phyloP scores from a whole-genome alignment of 2,888 invertebrate species.

The Latheticus oryzae region DNA sequence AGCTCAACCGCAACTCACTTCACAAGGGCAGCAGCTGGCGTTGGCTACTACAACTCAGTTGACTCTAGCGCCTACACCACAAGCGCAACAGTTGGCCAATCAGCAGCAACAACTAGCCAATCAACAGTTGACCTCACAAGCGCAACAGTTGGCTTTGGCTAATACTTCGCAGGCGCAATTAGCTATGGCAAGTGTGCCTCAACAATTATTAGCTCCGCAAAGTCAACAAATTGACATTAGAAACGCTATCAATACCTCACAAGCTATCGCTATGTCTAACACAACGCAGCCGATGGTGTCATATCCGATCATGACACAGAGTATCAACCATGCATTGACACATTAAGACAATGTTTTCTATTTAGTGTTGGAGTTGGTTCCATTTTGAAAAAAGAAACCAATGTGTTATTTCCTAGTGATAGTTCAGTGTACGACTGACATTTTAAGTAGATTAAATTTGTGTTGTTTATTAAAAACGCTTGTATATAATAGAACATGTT shows the following conservation, averaged over 20 bases:
- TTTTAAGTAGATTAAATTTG: slow-evolving; percentile 13
- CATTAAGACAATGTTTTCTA: slow-evolving; percentile 44
- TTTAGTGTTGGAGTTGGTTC: slow-evolving; percentile 17
- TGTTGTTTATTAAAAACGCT: slow-evolving; percentile 15
- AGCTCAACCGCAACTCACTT: slow-evolving; percentile 52
- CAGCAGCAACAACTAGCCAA: slow-evolving; percentile 54
- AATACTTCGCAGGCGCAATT: slow-evolving; percentile 58
- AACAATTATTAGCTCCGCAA: slow-evolving; percentile 57
- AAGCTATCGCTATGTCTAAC: slow-evolving; percentile 71
- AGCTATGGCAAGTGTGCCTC: slow-evolving; percentile 57
- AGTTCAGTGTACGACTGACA: slow-evolving; percentile 23
- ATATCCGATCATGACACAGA: slow-evolving; percentile 76
- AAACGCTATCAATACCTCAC: slow-evolving; percentile 65
- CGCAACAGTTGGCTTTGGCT: slow-evolving; percentile 56
- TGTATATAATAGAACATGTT: slow-evolving; percentile 10
- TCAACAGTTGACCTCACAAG: slow-evolving; percentile 59
- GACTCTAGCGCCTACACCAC: slow-evolving; percentile 58
- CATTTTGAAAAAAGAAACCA: slow-evolving; percentile 1
- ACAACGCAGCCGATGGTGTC: slow-evolving; percentile 73
- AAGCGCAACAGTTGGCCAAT: slow-evolving; percentile 55
- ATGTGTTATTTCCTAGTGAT: slow-evolving; percentile 7
- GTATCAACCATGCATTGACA: slow-evolving; percentile 62
- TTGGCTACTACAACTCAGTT: slow-evolving; percentile 61
- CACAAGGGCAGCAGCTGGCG: slow-evolving; percentile 62
- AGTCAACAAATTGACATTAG: slow-evolving; percentile 61